phyloP scores from a whole-genome alignment of 2,113 vertebrate species.

The Campylorhamphus procurvoides region DNA sequence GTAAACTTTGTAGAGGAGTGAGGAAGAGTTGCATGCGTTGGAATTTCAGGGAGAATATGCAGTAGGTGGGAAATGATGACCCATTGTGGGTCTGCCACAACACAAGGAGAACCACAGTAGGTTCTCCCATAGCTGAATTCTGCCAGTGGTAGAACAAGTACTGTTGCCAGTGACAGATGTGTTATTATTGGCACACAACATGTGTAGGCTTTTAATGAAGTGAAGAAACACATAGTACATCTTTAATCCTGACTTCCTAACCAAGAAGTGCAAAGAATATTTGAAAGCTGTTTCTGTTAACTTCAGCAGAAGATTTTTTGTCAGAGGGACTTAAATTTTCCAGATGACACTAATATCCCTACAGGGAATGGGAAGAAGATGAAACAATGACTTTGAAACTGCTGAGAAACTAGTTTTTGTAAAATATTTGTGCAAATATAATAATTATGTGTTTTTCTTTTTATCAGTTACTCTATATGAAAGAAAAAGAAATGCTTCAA shows the following conservation, averaged over 20 bases:
- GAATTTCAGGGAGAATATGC: not conserved
- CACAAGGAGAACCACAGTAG: not conserved
- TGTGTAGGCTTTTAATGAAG: not conserved
- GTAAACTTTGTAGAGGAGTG: not conserved
- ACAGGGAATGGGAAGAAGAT: not conserved
- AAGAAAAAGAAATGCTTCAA: not conserved
- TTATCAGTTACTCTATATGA: not conserved
- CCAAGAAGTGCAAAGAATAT: not conserved
- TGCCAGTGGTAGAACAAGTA: not conserved
- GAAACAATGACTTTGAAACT: not conserved
- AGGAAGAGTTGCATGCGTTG: not conserved
- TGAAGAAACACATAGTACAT: not conserved
- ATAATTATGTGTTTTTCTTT: not conserved
- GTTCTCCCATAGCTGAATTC: not conserved
- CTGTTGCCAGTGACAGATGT: not conserved
- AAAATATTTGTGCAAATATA: not conserved
- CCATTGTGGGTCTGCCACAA: not conserved
- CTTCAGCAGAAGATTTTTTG: not conserved
- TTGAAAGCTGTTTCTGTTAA: not conserved
- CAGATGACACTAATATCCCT: not conserved
- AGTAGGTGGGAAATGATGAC: not conserved
- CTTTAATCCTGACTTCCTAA: not conserved
- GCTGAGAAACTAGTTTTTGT: not conserved
- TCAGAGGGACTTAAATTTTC: constrained; percentile 23
- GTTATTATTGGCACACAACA: not conserved